Evolutionary conservation across 2,113 vertebrate species (phyloP), one percentile per base, ranked within the genome.

Genomic region (Muntiacus reevesi): DNA sequence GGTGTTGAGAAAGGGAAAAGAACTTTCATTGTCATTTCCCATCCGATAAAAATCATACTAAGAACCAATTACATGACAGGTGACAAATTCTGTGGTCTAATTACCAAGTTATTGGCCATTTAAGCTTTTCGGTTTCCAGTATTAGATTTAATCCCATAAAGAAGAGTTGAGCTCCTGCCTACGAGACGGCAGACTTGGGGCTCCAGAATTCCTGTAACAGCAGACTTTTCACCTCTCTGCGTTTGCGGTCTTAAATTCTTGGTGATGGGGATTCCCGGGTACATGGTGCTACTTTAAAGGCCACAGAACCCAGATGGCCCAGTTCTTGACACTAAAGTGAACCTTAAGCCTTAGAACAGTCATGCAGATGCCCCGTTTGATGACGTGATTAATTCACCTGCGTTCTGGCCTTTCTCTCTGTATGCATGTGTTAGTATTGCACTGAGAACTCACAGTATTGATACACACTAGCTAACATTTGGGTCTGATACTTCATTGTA

Each of bases 261-360:
- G 82, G 43, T 47, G 83, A 89, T n/a, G 50, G 57, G 64, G 33
- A 59, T 78, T 97, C 57, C 54, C 54, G 85, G 83, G 17, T 67
- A 2, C 17, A 27, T 87, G 91, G 96, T 98, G 93, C 96, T 97
- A 84, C 93, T 94, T 88, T 79, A 83, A 87, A 91, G 94, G 94
- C 91, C 96, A 87, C 11, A 59, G 79, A 54, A 52, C 92, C 82
- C 59, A 59, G 52, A 57, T 87, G 94, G 90, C 95, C 92, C 14
- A 76, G n/a, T 83, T 83, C 79, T 82, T 81, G 90, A 96, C 89
- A 52, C 54, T 89, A 83, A 85, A 93, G 45, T 91, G n/a, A 93
- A 55, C 97, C 89, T 67, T 87, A 93, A 94, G 97, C 95, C 98
- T 97, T 95, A 97, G 96, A 95, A 81, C 47, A 91, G 79, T 96